Evolutionary conservation across 2,888 invertebrate species (phyloP).

Genomic region (Antheraea assamensis): DNA sequence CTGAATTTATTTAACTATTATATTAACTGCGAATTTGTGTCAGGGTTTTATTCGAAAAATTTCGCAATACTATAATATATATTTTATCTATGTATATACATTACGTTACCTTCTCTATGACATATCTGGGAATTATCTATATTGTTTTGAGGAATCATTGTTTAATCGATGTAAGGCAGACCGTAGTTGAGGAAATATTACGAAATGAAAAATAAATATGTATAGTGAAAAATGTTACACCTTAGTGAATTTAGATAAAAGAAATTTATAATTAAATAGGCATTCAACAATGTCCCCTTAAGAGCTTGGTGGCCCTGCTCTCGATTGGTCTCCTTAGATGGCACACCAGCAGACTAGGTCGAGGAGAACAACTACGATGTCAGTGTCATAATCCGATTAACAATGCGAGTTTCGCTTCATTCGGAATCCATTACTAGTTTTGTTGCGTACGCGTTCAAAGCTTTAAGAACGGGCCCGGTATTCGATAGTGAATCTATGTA

Average conservation of each 20-base stretch:
- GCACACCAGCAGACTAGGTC: conserved; percentile 79
- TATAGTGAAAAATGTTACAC: neutral
- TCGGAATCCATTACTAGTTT: conserved; percentile 51
- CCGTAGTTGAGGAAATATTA: too few species aligned
- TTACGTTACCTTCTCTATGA: neutral
- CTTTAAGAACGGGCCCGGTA: conserved; percentile 6
- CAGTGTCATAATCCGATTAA: conserved; percentile 70
- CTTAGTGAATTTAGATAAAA: neutral
- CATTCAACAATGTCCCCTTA: conserved; percentile 68
- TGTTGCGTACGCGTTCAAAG: conserved; percentile 20
- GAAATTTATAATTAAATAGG: conserved; percentile 45
- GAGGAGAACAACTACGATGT: conserved; percentile 78
- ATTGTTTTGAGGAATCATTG: too few species aligned
- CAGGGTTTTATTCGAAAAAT: neutral
- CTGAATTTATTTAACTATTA: conserved; percentile 9
- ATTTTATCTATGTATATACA: neutral
- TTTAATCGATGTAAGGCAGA: too few species aligned
- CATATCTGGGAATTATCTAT: neutral
- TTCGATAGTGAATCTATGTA: neutral
- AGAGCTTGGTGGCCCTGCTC: conserved; percentile 78
- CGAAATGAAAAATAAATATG: neutral
- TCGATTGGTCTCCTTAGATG: conserved; percentile 81
- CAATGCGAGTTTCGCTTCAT: conserved; percentile 42
- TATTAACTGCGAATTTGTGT: conserved; percentile 2
- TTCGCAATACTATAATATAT: neutral